These are phyloP conservation scores for Ctenopoma kingsleyae DNA, from an alignment of 2,797 vertebrate genomes.

Conservation along the genomic window DNA sequence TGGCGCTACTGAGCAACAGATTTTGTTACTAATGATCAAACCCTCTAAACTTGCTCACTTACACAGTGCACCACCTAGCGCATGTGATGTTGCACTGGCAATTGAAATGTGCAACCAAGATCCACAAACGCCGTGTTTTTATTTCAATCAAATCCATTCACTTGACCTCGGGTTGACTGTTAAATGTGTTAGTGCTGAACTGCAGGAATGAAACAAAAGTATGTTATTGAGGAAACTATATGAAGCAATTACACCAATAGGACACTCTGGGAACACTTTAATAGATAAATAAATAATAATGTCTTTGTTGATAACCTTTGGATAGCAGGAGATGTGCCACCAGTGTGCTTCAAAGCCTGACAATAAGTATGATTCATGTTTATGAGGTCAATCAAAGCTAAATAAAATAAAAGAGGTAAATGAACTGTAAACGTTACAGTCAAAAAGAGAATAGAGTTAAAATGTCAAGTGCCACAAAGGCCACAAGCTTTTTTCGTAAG, in stretches of 20 bases:
- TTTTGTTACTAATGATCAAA: constrained; percentile 80
- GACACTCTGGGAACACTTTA: not conserved
- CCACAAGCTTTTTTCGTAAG: not conserved
- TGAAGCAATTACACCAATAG: constrained; percentile 2
- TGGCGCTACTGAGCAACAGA: constrained; percentile 86
- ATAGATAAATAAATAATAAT: not conserved
- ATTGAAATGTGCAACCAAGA: constrained; percentile 50
- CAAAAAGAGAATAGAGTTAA: not conserved
- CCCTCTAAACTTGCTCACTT: constrained; percentile 77
- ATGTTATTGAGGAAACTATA: not conserved
- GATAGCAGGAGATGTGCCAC: not conserved
- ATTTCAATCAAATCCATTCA: constrained; percentile 19
- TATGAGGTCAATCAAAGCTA: not conserved
- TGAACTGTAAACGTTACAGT: constrained; percentile 6
- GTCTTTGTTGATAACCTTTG: not conserved
- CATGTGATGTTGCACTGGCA: constrained; percentile 71
- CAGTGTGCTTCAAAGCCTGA: not conserved
- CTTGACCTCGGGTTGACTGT: constrained; percentile 17
- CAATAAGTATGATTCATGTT: not conserved
- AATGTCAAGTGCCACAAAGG: not conserved
- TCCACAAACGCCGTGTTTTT: constrained; percentile 45
- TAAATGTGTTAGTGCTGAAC: not conserved
- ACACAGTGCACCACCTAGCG: constrained; percentile 85
- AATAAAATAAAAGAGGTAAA: constrained; percentile 1
- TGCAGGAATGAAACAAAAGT: constrained; percentile 4